Base-by-base conservation (phyloP, 2,888 invertebrate species). In the Choreutis nemorana region DNA sequence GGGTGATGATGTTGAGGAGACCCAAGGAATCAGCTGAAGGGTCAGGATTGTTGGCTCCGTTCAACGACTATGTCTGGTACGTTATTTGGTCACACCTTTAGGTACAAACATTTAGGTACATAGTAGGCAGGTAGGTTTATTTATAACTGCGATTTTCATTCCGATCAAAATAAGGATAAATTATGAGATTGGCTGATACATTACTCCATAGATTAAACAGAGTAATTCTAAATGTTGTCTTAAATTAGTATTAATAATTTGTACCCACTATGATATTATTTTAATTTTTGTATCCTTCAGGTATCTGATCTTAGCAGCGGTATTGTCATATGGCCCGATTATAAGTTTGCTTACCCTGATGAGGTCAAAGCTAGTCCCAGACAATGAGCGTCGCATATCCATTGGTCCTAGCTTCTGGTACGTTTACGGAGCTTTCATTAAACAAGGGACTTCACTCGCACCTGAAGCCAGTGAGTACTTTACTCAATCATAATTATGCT, bases 341-440 rank as follows among this genome's bases (percentile, higher is more conserved):
- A 89, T 92, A 39, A 90, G 89, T 34, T 38, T 85, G 2, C 68
- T 92, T 20, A 87, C 90, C 3, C 77, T 82, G 6, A 44, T 89
- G 24, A 83, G 88, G 34, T 81, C 81, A 12, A 82, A 81, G 40
- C 46, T 90, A 13, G 83, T 88, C 25, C 81, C 79, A 12, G 84
- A 85, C 31, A 68, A 80, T 1, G 82, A 87, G 42, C 66, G 63
- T 4, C 65, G 81, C 3, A 87, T 87, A 41, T 72, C 84, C 0
- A 45, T 92, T 10, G 80, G 84, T 0, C 83, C 88, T 3, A 92
- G 92, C 50, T 81, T 90, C 39, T 94, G 93, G 93, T 94, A 93
- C 52, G 89, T 89, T 2, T 94, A 93, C 52, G 91, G 92, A 9
- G 91, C 91, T 1, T 80, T 94, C 18, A 84, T 94, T 70, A 94